A percentile compares a stretch with the other conserved stretches of the same genome.
Conservation (phyloP, 2,888 invertebrate genomes). For the Thysanoteuthis rhombus region DNA sequence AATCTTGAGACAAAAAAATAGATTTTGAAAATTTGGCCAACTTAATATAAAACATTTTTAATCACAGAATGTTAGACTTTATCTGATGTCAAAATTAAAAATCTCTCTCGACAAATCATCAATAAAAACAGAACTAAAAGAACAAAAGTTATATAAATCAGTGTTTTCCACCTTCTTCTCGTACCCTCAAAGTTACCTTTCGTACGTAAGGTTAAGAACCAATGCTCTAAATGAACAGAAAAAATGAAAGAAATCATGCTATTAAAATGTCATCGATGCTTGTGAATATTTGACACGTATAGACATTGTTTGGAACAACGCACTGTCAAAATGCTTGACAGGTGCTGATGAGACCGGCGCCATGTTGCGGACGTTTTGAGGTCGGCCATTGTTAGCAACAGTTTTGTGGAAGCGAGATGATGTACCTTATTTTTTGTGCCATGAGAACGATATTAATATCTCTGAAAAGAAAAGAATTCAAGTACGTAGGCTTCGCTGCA, state of each 20-base stretch:
- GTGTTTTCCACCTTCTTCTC: no score
- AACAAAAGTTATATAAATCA: no score
- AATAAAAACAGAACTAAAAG: no score
- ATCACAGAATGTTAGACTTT: no score
- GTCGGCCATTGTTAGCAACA: neutral
- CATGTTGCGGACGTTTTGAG: neutral
- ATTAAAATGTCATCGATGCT: neutral
- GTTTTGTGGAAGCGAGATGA: neutral
- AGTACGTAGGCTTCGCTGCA: neutral
- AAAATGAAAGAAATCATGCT: neutral
- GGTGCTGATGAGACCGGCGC: neutral
- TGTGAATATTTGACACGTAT: neutral
- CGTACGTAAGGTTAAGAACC: no score
- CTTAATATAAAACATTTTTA: no score
- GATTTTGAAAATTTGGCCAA: no score
- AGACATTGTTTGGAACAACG: neutral
- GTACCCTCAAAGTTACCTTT: no score
- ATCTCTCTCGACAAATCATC: no score
- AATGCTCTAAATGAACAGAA: neutral
- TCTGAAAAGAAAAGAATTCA: neutral
- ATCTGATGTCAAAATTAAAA: no score
- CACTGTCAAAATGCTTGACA: neutral
- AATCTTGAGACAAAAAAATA: no score
- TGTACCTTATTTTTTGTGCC: neutral
- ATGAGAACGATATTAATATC: neutral